Conservation (phyloP, 2,888 invertebrate genomes). For the Aproaerema taeniolella region DNA sequence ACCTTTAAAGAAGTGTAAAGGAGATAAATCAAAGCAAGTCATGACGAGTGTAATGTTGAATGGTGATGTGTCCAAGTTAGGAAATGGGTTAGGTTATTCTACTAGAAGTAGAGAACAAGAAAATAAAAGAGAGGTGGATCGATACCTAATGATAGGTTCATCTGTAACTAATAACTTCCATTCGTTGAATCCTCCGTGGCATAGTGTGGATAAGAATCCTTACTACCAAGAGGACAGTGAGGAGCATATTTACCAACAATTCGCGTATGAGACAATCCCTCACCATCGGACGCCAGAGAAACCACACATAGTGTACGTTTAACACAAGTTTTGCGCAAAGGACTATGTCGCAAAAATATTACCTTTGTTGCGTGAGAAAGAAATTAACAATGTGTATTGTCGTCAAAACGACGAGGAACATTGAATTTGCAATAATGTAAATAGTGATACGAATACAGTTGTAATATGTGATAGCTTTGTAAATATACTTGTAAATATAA, state of each 20-base stretch:
- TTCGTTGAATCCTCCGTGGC: slow-evolving; percentile 71
- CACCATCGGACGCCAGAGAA: slow-evolving; percentile 74
- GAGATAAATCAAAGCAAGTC: slow-evolving; percentile 72
- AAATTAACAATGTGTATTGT: slow-evolving; percentile 42
- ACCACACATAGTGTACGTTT: slow-evolving; percentile 79
- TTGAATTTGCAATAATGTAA: slow-evolving; percentile 72
- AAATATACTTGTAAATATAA: slow-evolving; percentile 71
- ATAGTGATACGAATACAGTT: slow-evolving; percentile 69
- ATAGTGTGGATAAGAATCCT: slow-evolving; percentile 69
- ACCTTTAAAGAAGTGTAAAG: slow-evolving; percentile 71
- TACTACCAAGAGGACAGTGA: slow-evolving; percentile 70
- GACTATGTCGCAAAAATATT: slow-evolving; percentile 56
- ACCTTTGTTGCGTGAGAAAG: slow-evolving; percentile 51
- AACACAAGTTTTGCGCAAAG: slow-evolving; percentile 66
- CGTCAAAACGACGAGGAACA: slow-evolving; percentile 48
- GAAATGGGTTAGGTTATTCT: slow-evolving; percentile 69
- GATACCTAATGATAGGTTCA: slow-evolving; percentile 72
- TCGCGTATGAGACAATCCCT: slow-evolving; percentile 72
- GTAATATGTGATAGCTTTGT: slow-evolving; percentile 77
- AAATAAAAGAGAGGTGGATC: slow-evolving; percentile 66
- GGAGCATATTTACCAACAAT: slow-evolving; percentile 73
- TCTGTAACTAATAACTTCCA: slow-evolving; percentile 72
- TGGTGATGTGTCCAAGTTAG: slow-evolving; percentile 69
- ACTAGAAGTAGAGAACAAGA: slow-evolving; percentile 67
- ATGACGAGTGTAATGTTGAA: slow-evolving; percentile 74